phyloP scores from a whole-genome alignment of 1,140 invertebrate genomes.

The Vanessa atalanta region DNA sequence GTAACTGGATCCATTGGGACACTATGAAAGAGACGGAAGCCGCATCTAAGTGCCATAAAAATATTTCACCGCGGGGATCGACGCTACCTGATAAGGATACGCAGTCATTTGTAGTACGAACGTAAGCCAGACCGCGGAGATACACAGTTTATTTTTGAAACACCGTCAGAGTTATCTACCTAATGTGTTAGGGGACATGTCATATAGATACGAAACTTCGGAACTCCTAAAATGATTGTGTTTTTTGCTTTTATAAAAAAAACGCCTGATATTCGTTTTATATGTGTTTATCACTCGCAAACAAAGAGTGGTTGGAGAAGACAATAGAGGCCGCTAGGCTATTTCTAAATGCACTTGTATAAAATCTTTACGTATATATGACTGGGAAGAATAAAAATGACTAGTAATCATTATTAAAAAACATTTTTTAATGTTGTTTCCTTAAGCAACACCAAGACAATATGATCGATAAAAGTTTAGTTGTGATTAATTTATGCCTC shows the following conservation, averaged over 20 bases:
- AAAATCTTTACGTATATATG: no score
- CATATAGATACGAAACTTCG: slow-evolving; percentile 27
- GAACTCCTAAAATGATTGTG: slow-evolving; percentile 14
- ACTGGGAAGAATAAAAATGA: no score
- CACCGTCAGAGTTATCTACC: slow-evolving; percentile 66
- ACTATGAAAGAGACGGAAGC: slow-evolving; percentile 69
- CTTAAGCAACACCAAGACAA: background rate
- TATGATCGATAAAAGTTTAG: slow-evolving; percentile 21
- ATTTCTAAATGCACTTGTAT: no score
- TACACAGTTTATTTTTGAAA: slow-evolving; percentile 69
- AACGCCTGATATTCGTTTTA: background rate
- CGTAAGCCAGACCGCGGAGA: slow-evolving; percentile 53
- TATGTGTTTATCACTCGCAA: background rate
- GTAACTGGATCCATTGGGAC: slow-evolving; percentile 65
- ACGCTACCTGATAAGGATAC: slow-evolving; percentile 67
- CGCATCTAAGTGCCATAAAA: slow-evolving; percentile 72
- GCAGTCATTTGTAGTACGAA: slow-evolving; percentile 72
- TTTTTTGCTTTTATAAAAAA: slow-evolving; percentile 8
- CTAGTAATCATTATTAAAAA: no score
- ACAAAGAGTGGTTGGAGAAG: no score
- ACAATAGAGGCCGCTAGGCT: no score
- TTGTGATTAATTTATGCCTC: slow-evolving; percentile 54
- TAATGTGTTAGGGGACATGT: slow-evolving; percentile 67
- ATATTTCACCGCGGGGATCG: slow-evolving; percentile 67
- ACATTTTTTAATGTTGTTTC: no score